These are phyloP conservation scores for Camelus dromedarius DNA, from an alignment of 2,113 vertebrate genomes.

Conservation along the genomic window DNA sequence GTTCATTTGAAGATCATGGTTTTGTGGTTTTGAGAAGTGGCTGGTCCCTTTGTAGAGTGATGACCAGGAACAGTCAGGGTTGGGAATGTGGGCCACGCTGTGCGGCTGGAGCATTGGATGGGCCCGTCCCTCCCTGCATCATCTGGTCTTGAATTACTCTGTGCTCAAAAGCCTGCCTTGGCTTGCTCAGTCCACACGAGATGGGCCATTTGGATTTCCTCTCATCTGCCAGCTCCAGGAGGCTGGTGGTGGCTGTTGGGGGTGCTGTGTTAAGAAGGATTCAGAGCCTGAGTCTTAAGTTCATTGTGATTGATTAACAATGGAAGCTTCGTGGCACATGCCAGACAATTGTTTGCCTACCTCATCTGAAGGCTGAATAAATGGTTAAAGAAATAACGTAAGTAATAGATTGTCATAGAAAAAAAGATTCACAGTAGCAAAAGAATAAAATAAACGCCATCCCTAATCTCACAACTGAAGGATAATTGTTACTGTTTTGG, in stretches of 20 bases:
- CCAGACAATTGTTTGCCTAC: background rate
- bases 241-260: background rate
- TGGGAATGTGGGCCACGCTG: fast-evolving
- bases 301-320: background rate
- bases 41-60: background rate
- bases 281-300: background rate
- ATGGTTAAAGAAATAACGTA: background rate
- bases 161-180: fast-evolving
- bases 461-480: background rate
- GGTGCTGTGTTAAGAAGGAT: background rate
- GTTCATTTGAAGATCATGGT: background rate
- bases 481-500: background rate
- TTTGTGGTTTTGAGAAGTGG: background rate
- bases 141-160: background rate
- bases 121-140: fast-evolving
- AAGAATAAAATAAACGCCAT: background rate
- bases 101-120: fast-evolving
- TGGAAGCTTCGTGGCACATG: too few relatives aligned
- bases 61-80: fast-evolving
- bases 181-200: background rate
- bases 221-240: background rate
- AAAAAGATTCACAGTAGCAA: background rate
- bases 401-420: too few relatives aligned
- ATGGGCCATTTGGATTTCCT: background rate
- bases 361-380: background rate